Evolutionary conservation across 2,888 invertebrate genomes (phyloP).

Genomic region (Leptinotarsa peninsularis): DNA sequence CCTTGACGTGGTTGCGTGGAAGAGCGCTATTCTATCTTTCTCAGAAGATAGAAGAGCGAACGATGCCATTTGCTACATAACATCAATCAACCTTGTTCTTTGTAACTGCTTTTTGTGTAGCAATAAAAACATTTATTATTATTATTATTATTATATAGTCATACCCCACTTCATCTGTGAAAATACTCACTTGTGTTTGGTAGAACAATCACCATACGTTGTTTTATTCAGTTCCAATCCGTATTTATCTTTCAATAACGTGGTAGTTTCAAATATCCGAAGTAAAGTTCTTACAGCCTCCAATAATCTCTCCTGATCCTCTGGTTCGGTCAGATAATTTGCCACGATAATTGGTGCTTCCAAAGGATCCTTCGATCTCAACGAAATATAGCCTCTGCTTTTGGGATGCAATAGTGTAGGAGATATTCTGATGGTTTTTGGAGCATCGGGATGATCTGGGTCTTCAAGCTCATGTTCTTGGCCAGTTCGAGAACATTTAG

Average conservation of each 20-base stretch:
- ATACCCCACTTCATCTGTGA: too few species aligned
- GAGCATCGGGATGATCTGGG: slow-evolving; percentile 54
- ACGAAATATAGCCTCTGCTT: slow-evolving; percentile 72
- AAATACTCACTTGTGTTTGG: slow-evolving; percentile 67
- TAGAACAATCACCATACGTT: slow-evolving; percentile 78
- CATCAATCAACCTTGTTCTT: too few species aligned
- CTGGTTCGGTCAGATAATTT: slow-evolving; percentile 77
- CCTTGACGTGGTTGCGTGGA: too few species aligned
- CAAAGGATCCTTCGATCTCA: slow-evolving; percentile 76
- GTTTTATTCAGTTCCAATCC: slow-evolving; percentile 70
- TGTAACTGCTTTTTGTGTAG: too few species aligned
- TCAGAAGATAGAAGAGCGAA: too few species aligned
- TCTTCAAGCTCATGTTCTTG: slow-evolving; percentile 65
- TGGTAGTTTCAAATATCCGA: slow-evolving; percentile 69
- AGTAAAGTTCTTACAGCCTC: slow-evolving; percentile 72
- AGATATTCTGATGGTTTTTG: slow-evolving; percentile 53
- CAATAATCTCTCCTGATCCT: slow-evolving; percentile 73
- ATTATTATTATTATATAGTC: too few species aligned
- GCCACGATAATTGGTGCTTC: slow-evolving; percentile 78
- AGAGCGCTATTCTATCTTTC: too few species aligned
- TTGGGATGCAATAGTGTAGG: slow-evolving; percentile 72
- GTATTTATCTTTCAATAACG: slow-evolving; percentile 70
- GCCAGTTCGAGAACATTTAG: slow-evolving; percentile 67
- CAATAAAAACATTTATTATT: too few species aligned
- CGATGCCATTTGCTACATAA: too few species aligned